These are phyloP conservation scores for Apis mellifera DNA, from an alignment of 1,140 invertebrate genomes.

Conservation along the genomic window Amel_HAv3.1 CM009944.2:3874001-3874500, in stretches of 20 bases:
- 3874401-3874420: no score
- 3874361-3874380: no score
- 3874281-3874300: no score
- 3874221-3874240: neutral
- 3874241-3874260: neutral
- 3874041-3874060: neutral
- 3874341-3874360: no score
- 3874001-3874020: neutral
- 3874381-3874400: no score
- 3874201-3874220: neutral
- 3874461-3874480: no score
- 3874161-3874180: neutral
- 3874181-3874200: neutral
- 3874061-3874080: neutral
- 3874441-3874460: no score
- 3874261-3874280: no score
- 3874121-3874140: neutral
- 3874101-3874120: neutral
- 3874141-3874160: neutral
- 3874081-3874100: slow-evolving; percentile 1
- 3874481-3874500: no score
- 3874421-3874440: no score
- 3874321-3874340: no score
- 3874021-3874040: slow-evolving; percentile 9
- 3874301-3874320: no score